Base-by-base conservation (phyloP, 2,113 vertebrate species). In the Syngnathus scovelli region DNA sequence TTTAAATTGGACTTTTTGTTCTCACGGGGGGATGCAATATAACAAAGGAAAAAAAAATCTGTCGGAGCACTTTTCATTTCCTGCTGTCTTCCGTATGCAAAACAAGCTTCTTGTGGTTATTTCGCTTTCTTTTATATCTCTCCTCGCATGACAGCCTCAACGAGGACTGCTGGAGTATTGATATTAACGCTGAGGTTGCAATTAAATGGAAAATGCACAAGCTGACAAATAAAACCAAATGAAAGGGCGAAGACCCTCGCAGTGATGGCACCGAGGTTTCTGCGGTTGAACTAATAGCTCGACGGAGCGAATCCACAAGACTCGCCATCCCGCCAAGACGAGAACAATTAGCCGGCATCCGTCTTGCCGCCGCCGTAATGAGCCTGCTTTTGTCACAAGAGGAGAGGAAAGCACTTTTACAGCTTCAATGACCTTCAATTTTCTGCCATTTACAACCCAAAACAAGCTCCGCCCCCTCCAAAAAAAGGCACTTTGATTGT, bases 301-400 rank as follows among this genome's bases (percentile, higher is more conserved):
- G 86, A 89, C 81, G 82, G 86, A 90, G 82, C 74, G 84, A 83
- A 79, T 83, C 81, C 84, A 80, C 77, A 82, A 85, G 77, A 80
- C 83, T 78, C 81, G 71, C 78, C 78, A 77, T 81, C 82, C 78
- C 78, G 83, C 83, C 78, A 85, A 81, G 76, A 79, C 75, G 76
- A 83, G 76, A 74, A 80, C 85, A 87, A 87, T 87, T 80, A 87
- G 79, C 74, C 76, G 84, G 79, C 83, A 82, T 74, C 67, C 62
- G 64, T 39, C 75, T 54, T 43, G 71, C 76, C 73, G 65, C 77
- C 75, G 80, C 83, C 84, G 85, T 86, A 86, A 88, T 88, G 85
- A 86, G 67, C 68, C 74, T 72, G 58, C 68, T 85, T 86, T 83
- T 85, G 76, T 86, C 83, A 85, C 76, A 48, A 27, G 52, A 69